Base-by-base conservation (phyloP, 1,140 invertebrate species). In the Lordiphosa collinella region DNA sequence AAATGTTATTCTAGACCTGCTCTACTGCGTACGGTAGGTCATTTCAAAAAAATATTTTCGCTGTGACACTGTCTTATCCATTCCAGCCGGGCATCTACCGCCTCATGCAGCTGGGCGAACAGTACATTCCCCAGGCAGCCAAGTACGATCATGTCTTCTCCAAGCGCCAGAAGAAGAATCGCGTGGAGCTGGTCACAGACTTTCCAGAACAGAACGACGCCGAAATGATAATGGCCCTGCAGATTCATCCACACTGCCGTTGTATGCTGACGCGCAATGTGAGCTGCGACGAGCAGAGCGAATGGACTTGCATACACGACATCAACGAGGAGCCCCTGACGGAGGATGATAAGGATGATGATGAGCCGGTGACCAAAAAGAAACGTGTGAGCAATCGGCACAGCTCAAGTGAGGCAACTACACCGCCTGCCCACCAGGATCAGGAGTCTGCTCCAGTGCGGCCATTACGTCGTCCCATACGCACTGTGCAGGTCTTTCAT, bases 281-380 rank as follows among this genome's bases (percentile, higher is more conserved):
- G 13, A 96, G 94, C 69, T 92, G 92, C 59, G 93, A 95, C 80
- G 95, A 97, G 85, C 93, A 92, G 69, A 94, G 95, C 38, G 96
- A 98, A 94, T 98, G 95, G 95, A 97, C 96, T 2, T 97, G 96
- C 88, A 93, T 98, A 14, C 97, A 98, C 89, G 96, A 98, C 86
- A 97, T 98, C 51, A 84, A 86, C 46, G 87, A 87, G 36, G 87
- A 88, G 46, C 62, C 69, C 8, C 40, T 50, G 2, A 55, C 51
- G 9, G 71, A 70, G 0, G 74, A 69, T 0, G 78, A 72, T 0
- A 36, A n/a, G 5, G 54, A 51, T 3, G 58, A 65, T 1, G 61
- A 61, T 12, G 70, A 78, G 36, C 68, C 72, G 0, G 8, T 43
- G 13, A 8, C 89, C 89, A 55, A 91, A 91, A 64, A 89, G 82